Evolutionary conservation across 1,140 invertebrate species (phyloP).

Genomic region (Venturia canescens): DNA sequence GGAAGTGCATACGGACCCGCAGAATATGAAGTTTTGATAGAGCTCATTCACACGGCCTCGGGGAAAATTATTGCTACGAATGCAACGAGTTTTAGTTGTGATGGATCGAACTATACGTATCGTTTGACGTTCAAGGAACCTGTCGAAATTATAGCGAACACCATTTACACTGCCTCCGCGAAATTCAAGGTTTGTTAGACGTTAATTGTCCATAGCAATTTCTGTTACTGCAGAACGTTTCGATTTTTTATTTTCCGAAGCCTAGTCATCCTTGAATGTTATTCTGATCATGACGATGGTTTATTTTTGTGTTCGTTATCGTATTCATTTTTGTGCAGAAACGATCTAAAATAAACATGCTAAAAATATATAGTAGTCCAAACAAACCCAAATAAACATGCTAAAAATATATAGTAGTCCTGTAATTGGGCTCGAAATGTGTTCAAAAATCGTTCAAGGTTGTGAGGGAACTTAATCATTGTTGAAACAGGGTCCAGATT

Average conservation of each 20-base stretch:
- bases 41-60: constrained; percentile 87
- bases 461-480: background rate
- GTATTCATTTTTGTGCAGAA: no score
- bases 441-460: no score
- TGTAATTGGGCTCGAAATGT: no score
- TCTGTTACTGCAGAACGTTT: no score
- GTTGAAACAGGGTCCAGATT: constrained; percentile 90
- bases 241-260: no score
- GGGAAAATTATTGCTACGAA: constrained; percentile 88
- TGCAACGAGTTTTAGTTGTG: constrained; percentile 87
- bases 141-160: constrained; percentile 88
- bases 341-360: no score
- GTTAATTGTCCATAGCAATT: background rate
- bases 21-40: constrained; percentile 89
- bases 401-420: no score
- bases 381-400: no score
- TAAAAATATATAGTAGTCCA: no score
- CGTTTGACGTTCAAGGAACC: constrained; percentile 94
- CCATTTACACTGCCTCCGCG: constrained; percentile 89
- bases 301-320: no score
- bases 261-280: no score
- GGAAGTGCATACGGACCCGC: constrained; percentile 90
- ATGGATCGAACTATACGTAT: constrained; percentile 90
- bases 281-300: no score
- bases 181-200: constrained; percentile 85